Evolutionary conservation across 2,113 vertebrate genomes (phyloP).

Genomic region (Gobio gobio): DNA sequence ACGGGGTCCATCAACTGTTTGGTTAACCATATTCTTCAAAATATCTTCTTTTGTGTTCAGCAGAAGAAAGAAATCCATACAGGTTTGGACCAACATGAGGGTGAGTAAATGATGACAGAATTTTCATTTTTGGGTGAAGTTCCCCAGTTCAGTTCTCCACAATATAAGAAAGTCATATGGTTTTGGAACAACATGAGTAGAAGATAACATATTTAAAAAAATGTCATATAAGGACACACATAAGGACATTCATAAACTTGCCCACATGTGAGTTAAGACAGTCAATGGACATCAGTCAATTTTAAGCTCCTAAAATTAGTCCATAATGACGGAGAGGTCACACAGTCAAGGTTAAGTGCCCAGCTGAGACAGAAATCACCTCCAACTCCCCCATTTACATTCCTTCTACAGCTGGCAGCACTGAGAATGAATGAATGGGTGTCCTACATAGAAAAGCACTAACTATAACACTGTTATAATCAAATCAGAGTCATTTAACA

Average conservation of each 20-base stretch:
- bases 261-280: background rate
- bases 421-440: background rate
- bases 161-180: background rate
- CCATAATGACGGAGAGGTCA: background rate
- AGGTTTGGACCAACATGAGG: no score
- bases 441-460: conserved; percentile 34
- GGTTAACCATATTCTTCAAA: no score
- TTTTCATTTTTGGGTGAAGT: background rate
- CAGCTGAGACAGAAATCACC: background rate
- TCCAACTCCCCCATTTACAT: conserved; percentile 21
- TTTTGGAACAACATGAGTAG: background rate
- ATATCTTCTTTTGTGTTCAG: no score
- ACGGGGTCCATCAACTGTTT: no score
- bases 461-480: background rate
- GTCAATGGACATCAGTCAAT: background rate
- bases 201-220: background rate
- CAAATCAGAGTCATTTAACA: background rate
- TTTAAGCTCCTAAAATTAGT: background rate
- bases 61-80: no score
- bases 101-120: no score
- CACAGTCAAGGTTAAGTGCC: conserved; percentile 27
- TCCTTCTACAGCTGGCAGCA: background rate
- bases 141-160: background rate
- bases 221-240: background rate
- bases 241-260: background rate